phyloP scores from a whole-genome alignment of 2,113 vertebrate genomes.

The Todiramphus saurophagus region DNA sequence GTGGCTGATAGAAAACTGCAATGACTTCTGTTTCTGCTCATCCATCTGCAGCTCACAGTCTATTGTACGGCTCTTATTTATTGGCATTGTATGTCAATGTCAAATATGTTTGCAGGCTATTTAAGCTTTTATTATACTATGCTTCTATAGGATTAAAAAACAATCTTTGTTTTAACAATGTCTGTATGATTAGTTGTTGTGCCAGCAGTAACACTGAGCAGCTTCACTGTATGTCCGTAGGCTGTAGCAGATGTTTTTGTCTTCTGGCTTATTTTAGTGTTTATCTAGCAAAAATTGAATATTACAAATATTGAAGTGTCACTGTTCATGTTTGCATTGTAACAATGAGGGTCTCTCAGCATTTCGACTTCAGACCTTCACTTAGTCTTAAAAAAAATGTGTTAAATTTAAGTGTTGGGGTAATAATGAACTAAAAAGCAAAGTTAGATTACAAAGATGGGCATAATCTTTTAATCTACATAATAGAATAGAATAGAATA shows the following conservation, averaged over 20 bases:
- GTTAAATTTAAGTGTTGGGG: rapidly evolving
- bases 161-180: slow-evolving; percentile 61
- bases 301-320: slow-evolving; percentile 38
- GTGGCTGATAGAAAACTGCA: neutral
- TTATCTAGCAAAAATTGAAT: slow-evolving; percentile 54
- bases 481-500: neutral
- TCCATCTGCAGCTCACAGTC: neutral
- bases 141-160: slow-evolving; percentile 51
- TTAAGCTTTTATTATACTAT: slow-evolving; percentile 58
- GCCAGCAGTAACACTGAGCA: slow-evolving; percentile 13
- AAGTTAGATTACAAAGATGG: neutral
- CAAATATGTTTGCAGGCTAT: slow-evolving; percentile 43
- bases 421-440: neutral
- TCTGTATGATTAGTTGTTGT: slow-evolving; percentile 40
- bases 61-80: slow-evolving; percentile 17
- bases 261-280: slow-evolving; percentile 36
- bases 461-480: neutral
- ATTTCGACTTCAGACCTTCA: slow-evolving; percentile 3
- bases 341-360: neutral
- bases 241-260: slow-evolving; percentile 48
- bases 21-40: neutral
- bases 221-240: slow-evolving; percentile 28
- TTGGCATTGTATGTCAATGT: slow-evolving; percentile 40
- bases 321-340: neutral
- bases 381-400: neutral